Conservation (phyloP, 2,113 vertebrate species). For the Regulus satrapa region DNA sequence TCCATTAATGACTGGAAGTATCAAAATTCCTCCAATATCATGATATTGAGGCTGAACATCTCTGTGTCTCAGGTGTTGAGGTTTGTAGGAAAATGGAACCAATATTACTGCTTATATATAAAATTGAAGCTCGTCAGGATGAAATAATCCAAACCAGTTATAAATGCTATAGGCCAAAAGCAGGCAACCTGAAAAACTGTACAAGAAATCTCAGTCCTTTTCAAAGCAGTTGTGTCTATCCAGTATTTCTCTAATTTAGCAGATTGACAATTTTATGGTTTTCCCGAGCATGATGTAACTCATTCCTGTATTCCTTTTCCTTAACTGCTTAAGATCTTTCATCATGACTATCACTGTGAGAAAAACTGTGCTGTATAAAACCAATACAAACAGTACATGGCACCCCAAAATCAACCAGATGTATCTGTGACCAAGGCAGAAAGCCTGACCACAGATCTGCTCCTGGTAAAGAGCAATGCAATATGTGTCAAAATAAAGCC, state of each 20-base stretch:
- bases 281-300: neutral
- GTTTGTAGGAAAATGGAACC: neutral
- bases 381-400: neutral
- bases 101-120: neutral
- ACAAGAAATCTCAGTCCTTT: neutral
- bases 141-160: neutral
- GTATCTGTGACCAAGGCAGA: neutral
- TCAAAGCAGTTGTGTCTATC: neutral
- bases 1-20: neutral
- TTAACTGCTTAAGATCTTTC: neutral
- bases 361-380: neutral
- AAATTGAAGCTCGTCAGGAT: neutral
- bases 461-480: neutral
- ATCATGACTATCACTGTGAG: neutral
- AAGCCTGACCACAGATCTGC: neutral
- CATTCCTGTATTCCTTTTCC: neutral
- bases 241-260: neutral
- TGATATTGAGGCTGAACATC: neutral
- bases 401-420: neutral
- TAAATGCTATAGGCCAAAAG: neutral
- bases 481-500: neutral
- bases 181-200: rapidly evolving
- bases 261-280: neutral
- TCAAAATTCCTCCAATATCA: neutral
- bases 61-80: neutral